Evolutionary conservation across 2,888 invertebrate species (phyloP).

Genomic region (Agrilus mali): DNA sequence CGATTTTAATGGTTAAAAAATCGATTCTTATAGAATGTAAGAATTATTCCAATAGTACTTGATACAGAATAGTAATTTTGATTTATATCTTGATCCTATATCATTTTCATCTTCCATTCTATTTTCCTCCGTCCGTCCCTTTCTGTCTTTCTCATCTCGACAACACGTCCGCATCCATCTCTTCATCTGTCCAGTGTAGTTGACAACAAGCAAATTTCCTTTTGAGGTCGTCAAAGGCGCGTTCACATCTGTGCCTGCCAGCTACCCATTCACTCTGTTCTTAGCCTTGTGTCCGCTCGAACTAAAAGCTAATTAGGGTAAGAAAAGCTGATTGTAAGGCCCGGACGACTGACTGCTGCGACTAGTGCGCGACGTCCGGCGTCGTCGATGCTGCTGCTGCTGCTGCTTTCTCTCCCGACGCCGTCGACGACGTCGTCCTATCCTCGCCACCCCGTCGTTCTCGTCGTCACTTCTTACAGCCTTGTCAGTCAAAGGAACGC

Average conservation of each 20-base stretch:
- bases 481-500: slow-evolving; percentile 28
- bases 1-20: too few species aligned
- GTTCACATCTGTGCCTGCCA: slow-evolving; percentile 22
- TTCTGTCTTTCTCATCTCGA: too few species aligned
- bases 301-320: slow-evolving; percentile 29
- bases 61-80: too few species aligned
- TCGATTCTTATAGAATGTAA: too few species aligned
- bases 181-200: slow-evolving; percentile 14
- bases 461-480: slow-evolving; percentile 18
- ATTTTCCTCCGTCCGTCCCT: too few species aligned
- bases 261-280: slow-evolving; percentile 18
- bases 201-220: slow-evolving; percentile 23
- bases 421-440: too few species aligned
- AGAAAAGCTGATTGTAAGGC: slow-evolving; percentile 20
- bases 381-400: too few species aligned
- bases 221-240: slow-evolving; percentile 19
- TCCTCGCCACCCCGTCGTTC: background rate
- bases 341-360: background rate
- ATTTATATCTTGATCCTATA: too few species aligned
- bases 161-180: slow-evolving; percentile 2
- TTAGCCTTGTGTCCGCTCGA: slow-evolving; percentile 22
- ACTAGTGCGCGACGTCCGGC: too few species aligned
- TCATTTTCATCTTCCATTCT: too few species aligned
- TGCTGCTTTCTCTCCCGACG: too few species aligned
- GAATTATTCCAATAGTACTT: too few species aligned